These are phyloP conservation scores for Amphipyra berbera DNA, from an alignment of 2,888 invertebrate species.

Conservation along the genomic window DNA sequence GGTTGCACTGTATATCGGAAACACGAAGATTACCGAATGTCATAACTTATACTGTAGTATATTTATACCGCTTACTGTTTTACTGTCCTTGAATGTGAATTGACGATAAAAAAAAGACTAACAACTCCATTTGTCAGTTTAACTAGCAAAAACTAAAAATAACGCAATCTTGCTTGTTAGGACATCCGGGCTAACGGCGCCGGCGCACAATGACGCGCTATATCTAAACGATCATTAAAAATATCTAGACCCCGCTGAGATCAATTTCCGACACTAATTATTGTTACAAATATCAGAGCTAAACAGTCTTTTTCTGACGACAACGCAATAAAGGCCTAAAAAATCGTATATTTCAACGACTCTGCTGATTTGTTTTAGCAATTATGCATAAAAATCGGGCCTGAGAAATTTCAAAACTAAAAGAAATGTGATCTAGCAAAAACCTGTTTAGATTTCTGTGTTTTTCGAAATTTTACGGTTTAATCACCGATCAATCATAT, in stretches of 20 bases:
- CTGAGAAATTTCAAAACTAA: constrained; percentile 18
- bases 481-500: constrained; percentile 34
- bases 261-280: constrained; percentile 6
- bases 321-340: constrained; percentile 32
- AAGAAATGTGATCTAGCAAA: constrained; percentile 38
- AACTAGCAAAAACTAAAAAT: constrained; percentile 12
- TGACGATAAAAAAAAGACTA: neutral
- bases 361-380: constrained; percentile 31
- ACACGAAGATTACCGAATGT: too few relatives aligned
- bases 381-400: constrained; percentile 37
- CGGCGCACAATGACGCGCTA: constrained; percentile 11
- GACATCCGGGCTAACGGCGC: constrained; percentile 23
- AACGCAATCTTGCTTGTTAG: constrained; percentile 36
- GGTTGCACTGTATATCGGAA: too few relatives aligned
- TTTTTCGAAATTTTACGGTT: constrained; percentile 21
- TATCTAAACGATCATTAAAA: constrained; percentile 15
- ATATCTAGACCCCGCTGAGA: constrained; percentile 30
- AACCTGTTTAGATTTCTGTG: constrained; percentile 21
- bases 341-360: constrained; percentile 17
- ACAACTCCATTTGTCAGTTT: constrained; percentile 7
- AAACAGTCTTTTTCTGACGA: constrained; percentile 4
- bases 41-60: neutral
- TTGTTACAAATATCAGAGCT: constrained; percentile 11
- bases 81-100: constrained; percentile 3
- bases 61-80: neutral